Evolutionary conservation across 1,140 invertebrate genomes (phyloP).

Genomic region (Papilio machaon): DNA sequence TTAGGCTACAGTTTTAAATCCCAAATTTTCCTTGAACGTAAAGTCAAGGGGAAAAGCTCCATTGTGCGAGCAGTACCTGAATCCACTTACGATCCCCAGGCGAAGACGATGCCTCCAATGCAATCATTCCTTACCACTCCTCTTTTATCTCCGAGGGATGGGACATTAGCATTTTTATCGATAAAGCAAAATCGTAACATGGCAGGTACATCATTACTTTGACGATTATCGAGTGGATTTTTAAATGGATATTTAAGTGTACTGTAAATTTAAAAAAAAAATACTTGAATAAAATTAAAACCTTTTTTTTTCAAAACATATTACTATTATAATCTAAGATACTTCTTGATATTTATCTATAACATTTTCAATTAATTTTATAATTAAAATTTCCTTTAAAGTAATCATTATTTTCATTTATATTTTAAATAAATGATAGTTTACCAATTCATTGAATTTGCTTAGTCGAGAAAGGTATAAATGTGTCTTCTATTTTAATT

Average conservation of each 20-base stretch:
- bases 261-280: background rate
- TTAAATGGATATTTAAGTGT: background rate
- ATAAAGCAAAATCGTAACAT: conserved; percentile 52
- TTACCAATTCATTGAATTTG: background rate
- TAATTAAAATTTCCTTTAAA: too few relatives aligned
- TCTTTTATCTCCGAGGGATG: conserved; percentile 50
- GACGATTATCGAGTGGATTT: conserved; percentile 24
- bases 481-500: too few relatives aligned
- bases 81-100: conserved; percentile 59
- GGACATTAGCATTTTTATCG: conserved; percentile 74
- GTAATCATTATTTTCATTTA: too few relatives aligned
- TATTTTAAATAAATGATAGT: too few relatives aligned
- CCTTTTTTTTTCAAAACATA: too few relatives aligned
- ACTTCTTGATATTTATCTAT: too few relatives aligned
- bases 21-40: conserved; percentile 44
- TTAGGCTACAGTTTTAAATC: conserved; percentile 45
- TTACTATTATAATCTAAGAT: too few relatives aligned
- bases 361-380: too few relatives aligned
- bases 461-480: background rate
- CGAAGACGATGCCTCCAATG: conserved; percentile 53
- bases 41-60: conserved; percentile 59
- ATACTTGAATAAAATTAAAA: too few relatives aligned
- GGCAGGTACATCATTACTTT: conserved; percentile 41
- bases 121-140: conserved; percentile 58
- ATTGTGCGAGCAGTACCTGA: conserved; percentile 57